These are phyloP conservation scores for Griposia aprilina DNA, from an alignment of 2,888 invertebrate species.

Conservation along the genomic window DNA sequence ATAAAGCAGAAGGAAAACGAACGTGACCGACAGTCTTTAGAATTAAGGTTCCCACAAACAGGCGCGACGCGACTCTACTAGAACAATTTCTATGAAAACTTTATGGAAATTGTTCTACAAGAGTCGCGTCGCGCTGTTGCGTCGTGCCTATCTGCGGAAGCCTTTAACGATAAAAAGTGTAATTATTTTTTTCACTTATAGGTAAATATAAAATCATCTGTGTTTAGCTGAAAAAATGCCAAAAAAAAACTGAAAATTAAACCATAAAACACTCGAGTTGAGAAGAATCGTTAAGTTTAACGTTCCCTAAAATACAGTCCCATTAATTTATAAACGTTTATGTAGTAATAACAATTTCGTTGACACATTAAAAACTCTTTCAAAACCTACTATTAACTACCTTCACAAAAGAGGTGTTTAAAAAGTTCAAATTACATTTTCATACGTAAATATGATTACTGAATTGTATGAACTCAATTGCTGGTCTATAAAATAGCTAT, in stretches of 20 bases:
- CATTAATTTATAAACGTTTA: slow-evolving; percentile 57
- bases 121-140: too few species aligned
- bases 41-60: too few species aligned
- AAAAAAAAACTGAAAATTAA: slow-evolving; percentile 13
- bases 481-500: slow-evolving; percentile 55
- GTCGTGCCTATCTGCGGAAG: too few species aligned
- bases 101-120: too few species aligned
- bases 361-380: slow-evolving; percentile 54
- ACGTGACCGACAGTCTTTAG: not conserved
- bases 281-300: slow-evolving; percentile 43
- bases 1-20: not conserved
- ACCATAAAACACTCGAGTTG: slow-evolving; percentile 7
- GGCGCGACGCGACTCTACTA: too few species aligned
- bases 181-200: not conserved
- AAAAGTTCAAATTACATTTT: slow-evolving; percentile 55
- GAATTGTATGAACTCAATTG: slow-evolving; percentile 60
- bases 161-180: not conserved
- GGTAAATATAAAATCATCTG: not conserved
- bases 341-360: slow-evolving; percentile 34
- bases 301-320: slow-evolving; percentile 15
- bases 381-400: slow-evolving; percentile 21
- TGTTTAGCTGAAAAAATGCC: not conserved
- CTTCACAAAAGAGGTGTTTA: slow-evolving; percentile 48
- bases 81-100: too few species aligned
- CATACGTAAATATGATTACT: slow-evolving; percentile 52